Base-by-base conservation (phyloP, 2,113 vertebrate species). In the Amphiprion percula region DNA sequence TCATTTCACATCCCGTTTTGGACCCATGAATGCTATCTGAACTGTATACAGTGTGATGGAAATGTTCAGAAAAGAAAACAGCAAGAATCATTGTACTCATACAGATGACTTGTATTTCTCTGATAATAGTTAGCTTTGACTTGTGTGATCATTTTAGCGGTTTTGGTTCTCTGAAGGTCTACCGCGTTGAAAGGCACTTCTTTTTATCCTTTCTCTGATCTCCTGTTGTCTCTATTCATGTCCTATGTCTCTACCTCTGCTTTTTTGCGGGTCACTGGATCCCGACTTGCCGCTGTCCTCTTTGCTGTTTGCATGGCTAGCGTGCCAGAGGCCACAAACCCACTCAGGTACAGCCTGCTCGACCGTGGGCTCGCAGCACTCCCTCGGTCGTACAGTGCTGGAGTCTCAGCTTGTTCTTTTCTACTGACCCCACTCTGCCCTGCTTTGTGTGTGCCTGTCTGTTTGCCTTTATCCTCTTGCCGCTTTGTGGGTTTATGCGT, bases 371-470 rank as follows among this genome's bases (percentile, higher is more conserved):
- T 76, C 10, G 7, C 21, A 0, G 26, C 39, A 19, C 46, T 65
- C 33, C 17, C 59, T 72, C 9, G 93, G 93, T 85, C 54, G 69
- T 46, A 8, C 55, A 72, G 47, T 95, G 94, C 94, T 95, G 94
- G 94, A 95, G 92, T 72, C 94, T 95, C 94, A 96, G 95, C 92
- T 91, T 94, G 91, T 89, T 86, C 88, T 93, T 73, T 56, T 77
- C 23, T 53, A 69, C 79, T 82, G 63, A 87, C 82, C 54, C 30
- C 41, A 78, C 71, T 53, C 44, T 72, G 65, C 39, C 56, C 83
- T 62, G 10, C 52, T 81, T 56, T 71, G 74, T 59, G 53, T 75
- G 21, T 68, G 68, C 55, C 28, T 60, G 70, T 55, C 33, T 9
- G 53, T 73, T 80, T 39, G 47, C 75, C 66, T 85, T 73, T 88